Percentiles rank a stretch among this genome's conserved stretches.
Conservation (phyloP, 2,113 vertebrate genomes). For the Aegithalos caudatus region DNA sequence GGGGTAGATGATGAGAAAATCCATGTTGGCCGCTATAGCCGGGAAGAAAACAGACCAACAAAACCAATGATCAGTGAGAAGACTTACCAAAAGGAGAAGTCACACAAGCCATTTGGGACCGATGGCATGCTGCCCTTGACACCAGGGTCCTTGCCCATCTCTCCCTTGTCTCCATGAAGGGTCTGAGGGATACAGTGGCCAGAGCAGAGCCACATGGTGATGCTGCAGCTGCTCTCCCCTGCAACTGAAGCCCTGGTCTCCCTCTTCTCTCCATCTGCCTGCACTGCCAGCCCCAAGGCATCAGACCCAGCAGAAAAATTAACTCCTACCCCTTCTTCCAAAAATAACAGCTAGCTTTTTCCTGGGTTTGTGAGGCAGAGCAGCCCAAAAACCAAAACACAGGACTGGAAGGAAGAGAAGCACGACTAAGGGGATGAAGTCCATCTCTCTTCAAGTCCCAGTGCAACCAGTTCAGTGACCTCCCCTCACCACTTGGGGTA, state of each 20-base stretch:
- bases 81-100: neutral
- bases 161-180: neutral
- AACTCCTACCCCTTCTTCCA: neutral
- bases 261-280: neutral
- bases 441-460: neutral
- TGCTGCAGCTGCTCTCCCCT: neutral
- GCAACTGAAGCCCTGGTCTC: neutral
- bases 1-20: slow-evolving; percentile 71
- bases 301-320: neutral
- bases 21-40: slow-evolving; percentile 69
- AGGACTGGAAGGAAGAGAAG: neutral
- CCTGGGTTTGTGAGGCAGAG: neutral
- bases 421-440: fast-evolving
- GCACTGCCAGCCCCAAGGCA: neutral
- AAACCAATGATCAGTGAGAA: neutral
- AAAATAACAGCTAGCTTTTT: neutral
- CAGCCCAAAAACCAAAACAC: neutral
- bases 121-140: neutral
- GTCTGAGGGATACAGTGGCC: neutral
- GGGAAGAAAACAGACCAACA: neutral
- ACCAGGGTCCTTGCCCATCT: too few species aligned
- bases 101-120: neutral
- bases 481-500: neutral
- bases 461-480: neutral
- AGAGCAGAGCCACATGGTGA: neutral